A percentile compares a stretch with the other conserved stretches of the same genome.
Evolutionary conservation across 2,888 invertebrate species (phyloP).

Genomic region (Branchellion lobata): DNA sequence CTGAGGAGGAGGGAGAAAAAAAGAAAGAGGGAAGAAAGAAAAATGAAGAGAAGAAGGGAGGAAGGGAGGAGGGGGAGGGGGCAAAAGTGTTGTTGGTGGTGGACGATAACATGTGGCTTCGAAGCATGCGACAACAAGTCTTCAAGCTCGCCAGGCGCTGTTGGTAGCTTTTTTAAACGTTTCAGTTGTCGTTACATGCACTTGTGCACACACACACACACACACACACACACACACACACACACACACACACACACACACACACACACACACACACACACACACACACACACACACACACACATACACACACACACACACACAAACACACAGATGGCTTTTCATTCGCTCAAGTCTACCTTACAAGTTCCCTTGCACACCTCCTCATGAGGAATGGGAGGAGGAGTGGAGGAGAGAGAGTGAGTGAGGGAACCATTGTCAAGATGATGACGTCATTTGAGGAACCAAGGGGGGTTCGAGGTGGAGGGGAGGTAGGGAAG

Average conservation of each 20-base stretch:
- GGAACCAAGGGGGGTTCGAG: neutral
- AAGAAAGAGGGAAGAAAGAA: neutral
- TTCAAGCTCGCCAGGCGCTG: constrained; percentile 19
- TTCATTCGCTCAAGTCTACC: neutral
- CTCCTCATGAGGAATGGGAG: neutral
- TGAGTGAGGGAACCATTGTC: neutral
- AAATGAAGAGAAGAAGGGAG: neutral
- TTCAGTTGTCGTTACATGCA: no score
- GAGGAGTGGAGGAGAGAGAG: neutral
- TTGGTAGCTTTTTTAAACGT: no score
- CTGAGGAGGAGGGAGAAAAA: no score
- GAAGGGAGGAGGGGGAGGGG: no score
- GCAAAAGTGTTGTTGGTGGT: neutral
- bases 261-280: no score
- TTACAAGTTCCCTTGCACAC: neutral
- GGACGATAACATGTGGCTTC: constrained; percentile 41
- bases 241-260: no score
- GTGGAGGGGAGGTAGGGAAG: neutral
- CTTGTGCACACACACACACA: no score
- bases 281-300: no score
- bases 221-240: no score
- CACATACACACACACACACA: neutral
- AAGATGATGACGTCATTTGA: constrained; percentile 2
- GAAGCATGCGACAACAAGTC: constrained; percentile 34
- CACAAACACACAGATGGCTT: neutral